Base-by-base conservation (phyloP, 2,888 invertebrate genomes). In the Ichneumoninae sp. region DNA sequence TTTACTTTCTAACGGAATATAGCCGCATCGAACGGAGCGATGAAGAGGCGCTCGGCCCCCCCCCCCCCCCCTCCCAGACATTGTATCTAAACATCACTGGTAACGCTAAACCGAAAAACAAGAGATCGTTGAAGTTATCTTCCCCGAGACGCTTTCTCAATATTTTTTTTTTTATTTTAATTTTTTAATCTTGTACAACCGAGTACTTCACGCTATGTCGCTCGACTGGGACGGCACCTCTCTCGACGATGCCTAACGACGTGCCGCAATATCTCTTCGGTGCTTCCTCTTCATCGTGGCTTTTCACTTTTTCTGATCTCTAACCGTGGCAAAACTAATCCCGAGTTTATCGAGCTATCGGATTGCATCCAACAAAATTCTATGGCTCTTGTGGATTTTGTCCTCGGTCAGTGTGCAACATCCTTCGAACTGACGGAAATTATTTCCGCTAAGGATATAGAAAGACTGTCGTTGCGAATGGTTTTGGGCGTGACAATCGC, bases 1-100 rank as follows among this genome's bases (percentile, higher is more conserved):
- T 84, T 82, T 81, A 84, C 84, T 84, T 84, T 84, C 84, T 81
- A 84, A 84, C 84, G 60, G 77, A 26, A 72, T 77, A 72, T 77
- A 70, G 80, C 72, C 71, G 68, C 68, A 52, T 62, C 81, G 68
- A 65, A 70, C 54, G 8, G 54, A 33, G 80, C 47, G 30, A 22
- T 44, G 54, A 50, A 69, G 30, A 57, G 40, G 68, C 44, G 52
- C 16, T 65, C 65, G 33, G 16, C 30, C 60, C 44, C 10, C 10
- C 22, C 19, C 8, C 8, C 57, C 10, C 22, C 13, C 26, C 16
- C 16, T 10, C 3, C 22, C 26, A 8, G 80, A 80, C 68, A 77
- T 80, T 83, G 40, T 60, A 52, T 33, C 80, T 57, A 80, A 81
- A 74, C 33, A 77, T 78, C 26, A 54, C 70, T 78, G 65, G 54